Conservation (phyloP, 1,140 invertebrate genomes). For the Drosophila teissieri region DNA sequence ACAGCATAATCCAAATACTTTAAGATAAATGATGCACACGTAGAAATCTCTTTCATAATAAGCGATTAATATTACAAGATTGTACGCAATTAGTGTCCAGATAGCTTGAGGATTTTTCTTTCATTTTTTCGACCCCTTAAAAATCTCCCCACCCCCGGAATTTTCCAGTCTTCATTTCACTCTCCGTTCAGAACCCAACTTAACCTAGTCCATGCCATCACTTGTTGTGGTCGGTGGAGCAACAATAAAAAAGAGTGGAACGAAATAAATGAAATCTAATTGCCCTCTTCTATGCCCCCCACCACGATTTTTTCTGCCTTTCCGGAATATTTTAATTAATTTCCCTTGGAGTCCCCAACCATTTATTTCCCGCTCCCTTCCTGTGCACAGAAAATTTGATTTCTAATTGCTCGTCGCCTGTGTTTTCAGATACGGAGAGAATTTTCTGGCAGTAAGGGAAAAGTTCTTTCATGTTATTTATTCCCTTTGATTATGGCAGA, state of each 20-base stretch:
- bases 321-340: conserved; percentile 75
- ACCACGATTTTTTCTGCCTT: conserved; percentile 26
- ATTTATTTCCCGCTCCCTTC: conserved; percentile 19
- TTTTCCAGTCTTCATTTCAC: background rate
- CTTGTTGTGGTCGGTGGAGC: conserved; percentile 37
- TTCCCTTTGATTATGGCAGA: conserved; percentile 72
- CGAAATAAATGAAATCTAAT: conserved; percentile 51
- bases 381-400: conserved; percentile 38
- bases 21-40: conserved; percentile 4
- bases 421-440: conserved; percentile 33
- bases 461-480: conserved; percentile 74
- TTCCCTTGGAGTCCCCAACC: conserved; percentile 36
- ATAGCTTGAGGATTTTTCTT: conserved; percentile 34
- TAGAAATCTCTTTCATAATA: conserved; percentile 12
- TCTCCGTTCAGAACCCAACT: conserved; percentile 16
- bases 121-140: conserved; percentile 6
- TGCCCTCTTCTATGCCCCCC: conserved; percentile 29
- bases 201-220: conserved; percentile 43
- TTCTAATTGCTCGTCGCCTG: conserved; percentile 59
- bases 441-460: background rate
- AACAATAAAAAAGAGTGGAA: conserved; percentile 24
- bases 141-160: background rate
- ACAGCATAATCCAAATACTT: background rate
- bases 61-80: conserved; percentile 28
- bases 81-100: conserved; percentile 19